phyloP scores from a whole-genome alignment of 1,140 invertebrate species.

The Danaus plexippus region DNA sequence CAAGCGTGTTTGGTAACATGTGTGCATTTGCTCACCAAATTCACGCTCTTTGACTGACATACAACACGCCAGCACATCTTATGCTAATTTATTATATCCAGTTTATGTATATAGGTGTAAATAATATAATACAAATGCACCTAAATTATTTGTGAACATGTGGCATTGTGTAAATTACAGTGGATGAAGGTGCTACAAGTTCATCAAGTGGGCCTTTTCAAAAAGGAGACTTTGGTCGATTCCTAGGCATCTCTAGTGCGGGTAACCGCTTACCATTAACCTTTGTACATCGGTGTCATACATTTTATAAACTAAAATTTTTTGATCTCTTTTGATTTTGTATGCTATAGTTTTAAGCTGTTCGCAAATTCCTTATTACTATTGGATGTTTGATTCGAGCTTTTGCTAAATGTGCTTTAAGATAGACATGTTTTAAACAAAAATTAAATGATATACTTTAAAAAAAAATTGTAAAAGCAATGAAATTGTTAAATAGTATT shows the following conservation, averaged over 20 bases:
- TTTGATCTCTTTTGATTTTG: constrained; percentile 15
- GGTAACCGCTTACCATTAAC: constrained; percentile 71
- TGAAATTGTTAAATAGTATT: too few species aligned
- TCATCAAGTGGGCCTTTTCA: constrained; percentile 54
- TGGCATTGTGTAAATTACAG: constrained; percentile 52
- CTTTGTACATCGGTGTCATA: constrained; percentile 43
- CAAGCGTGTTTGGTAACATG: constrained; percentile 36
- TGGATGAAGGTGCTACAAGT: constrained; percentile 51
- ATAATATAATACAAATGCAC: not conserved
- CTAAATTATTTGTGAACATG: constrained; percentile 28
- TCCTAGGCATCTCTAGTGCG: constrained; percentile 80
- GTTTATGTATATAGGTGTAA: constrained; percentile 10
- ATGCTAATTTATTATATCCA: constrained; percentile 31
- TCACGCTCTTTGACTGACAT: constrained; percentile 42
- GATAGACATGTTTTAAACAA: too few species aligned
- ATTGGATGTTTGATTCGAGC: constrained; percentile 25
- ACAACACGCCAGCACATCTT: constrained; percentile 36
- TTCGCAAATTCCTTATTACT: constrained; percentile 19
- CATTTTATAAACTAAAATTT: constrained; percentile 19
- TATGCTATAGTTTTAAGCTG: constrained; percentile 17
- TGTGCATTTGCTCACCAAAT: constrained; percentile 39
- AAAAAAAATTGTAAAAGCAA: too few species aligned
- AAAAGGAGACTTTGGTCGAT: constrained; percentile 78
- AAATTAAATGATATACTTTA: too few species aligned
- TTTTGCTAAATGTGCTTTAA: constrained; percentile 20